These are phyloP conservation scores for Fragum whitleyi DNA, from an alignment of 2,888 invertebrate genomes.

Conservation along the genomic window DNA sequence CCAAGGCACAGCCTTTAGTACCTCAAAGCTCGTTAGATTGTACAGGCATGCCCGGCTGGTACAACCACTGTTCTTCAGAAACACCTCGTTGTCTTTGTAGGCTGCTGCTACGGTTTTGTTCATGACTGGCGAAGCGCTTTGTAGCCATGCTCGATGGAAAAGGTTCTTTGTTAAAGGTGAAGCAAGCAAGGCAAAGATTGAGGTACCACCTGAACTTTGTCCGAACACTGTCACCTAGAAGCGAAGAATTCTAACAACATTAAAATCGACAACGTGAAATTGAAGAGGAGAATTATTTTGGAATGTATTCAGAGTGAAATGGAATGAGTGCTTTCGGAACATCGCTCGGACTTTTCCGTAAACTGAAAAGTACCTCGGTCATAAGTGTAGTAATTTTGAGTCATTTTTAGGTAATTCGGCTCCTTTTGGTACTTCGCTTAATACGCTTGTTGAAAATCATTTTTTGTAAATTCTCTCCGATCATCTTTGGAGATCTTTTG, in stretches of 20 bases:
- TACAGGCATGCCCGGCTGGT: slow-evolving; percentile 44
- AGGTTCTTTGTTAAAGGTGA: slow-evolving; percentile 88
- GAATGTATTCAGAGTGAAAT: too few species aligned
- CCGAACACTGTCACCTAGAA: slow-evolving; percentile 92
- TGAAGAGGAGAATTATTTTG: too few species aligned
- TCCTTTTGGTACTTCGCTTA: too few species aligned
- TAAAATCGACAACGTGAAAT: too few species aligned
- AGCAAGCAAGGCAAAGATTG: slow-evolving; percentile 91
- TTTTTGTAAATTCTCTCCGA: too few species aligned
- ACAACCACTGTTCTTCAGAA: slow-evolving; percentile 67
- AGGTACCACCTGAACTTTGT: slow-evolving; percentile 93
- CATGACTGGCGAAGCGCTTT: slow-evolving; percentile 76
- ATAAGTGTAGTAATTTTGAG: too few species aligned
- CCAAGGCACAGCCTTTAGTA: slow-evolving; percentile 52
- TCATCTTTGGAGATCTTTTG: too few species aligned
- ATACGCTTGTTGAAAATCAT: too few species aligned
- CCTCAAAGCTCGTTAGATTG: slow-evolving; percentile 29
- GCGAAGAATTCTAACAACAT: background rate
- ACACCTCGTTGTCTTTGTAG: slow-evolving; percentile 69
- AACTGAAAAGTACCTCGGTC: too few species aligned
- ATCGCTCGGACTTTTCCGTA: too few species aligned
- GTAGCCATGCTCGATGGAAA: slow-evolving; percentile 87
- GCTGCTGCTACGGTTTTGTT: slow-evolving; percentile 74
- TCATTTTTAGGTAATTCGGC: too few species aligned
- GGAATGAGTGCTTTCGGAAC: too few species aligned